Base-by-base conservation (phyloP, 2,888 invertebrate genomes). In the Tillus elongatus region DNA sequence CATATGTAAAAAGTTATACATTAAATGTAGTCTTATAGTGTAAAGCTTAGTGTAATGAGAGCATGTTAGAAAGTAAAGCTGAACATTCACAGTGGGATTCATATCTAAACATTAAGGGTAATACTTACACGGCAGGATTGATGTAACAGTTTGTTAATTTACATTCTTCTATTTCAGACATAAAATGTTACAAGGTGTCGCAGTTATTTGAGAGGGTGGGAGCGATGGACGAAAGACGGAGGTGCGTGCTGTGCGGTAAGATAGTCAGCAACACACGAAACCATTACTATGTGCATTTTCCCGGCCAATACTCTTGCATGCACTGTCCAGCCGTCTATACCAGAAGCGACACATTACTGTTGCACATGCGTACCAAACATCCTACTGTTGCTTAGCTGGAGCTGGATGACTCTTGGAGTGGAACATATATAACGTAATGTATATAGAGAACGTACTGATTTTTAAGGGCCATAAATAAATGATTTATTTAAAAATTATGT, bases 271-370 rank as follows among this genome's bases (percentile, higher is more conserved):
- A 74, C 61, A 72, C 73, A 43, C 67, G 74, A 51, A 74, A 74
- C 62, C 74, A 74, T 58, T 74, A 73, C 63, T 73, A 73, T 60
- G 74, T 74, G 47, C 73, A 74, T 60, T 73, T 72, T 54, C 73
- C 73, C 46, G 74, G 73, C 47, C 71, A 72, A 52, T 73, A 73
- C 54, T 68, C 72, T 50, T 73, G 74, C 58, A 60, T 68, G 45
- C 67, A 71, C 54, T 74, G 74, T 58, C 72, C 72, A 39, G 72
- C 73, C 42, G 72, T 73, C 47, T 74, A 73, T 59, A 74, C 73
- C 45, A 66, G 74, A 43, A 73, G 72, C 60, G 74, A 74, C 53
- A 73, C 73, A 27, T 64, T 74, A 49, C 63, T 73, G 45, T 64
- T 71, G 51, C 74, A 74, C 55, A 71, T 72, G 67, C 67, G 73